These are phyloP conservation scores for Triplophysa dalaica DNA, from an alignment of 2,113 vertebrate genomes.

Conservation along the genomic window DNA sequence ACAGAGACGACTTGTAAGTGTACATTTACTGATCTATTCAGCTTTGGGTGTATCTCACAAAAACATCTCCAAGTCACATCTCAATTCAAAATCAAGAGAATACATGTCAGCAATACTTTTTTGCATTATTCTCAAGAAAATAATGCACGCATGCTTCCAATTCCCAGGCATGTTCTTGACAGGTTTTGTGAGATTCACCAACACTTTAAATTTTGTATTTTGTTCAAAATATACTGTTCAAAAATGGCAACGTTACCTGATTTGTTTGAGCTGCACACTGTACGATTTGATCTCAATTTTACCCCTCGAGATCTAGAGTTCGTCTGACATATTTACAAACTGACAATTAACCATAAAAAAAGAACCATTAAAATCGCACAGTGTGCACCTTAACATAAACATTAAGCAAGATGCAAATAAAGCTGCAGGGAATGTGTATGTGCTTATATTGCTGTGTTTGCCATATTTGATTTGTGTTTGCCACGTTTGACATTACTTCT, in stretches of 20 bases:
- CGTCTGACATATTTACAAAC: too few species aligned
- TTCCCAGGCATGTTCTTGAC: too few species aligned
- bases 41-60: background rate
- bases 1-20: constrained; percentile 89
- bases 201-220: background rate
- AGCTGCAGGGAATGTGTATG: constrained; percentile 21
- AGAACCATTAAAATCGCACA: too few species aligned
- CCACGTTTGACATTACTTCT: constrained; percentile 23
- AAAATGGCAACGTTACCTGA: background rate
- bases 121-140: too few species aligned
- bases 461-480: background rate
- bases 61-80: background rate
- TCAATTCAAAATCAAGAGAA: too few species aligned
- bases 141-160: too few species aligned
- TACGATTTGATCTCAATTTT: too few species aligned
- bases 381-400: background rate
- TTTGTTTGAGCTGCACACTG: too few species aligned
- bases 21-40: background rate
- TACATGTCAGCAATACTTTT: too few species aligned
- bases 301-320: too few species aligned
- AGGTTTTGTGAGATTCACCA: too few species aligned
- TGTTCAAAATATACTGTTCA: background rate
- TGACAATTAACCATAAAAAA: too few species aligned
- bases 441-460: constrained; percentile 33
- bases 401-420: constrained; percentile 10